Base-by-base conservation (phyloP, 2,888 invertebrate species). In the Drosophila anomalipes region DNA sequence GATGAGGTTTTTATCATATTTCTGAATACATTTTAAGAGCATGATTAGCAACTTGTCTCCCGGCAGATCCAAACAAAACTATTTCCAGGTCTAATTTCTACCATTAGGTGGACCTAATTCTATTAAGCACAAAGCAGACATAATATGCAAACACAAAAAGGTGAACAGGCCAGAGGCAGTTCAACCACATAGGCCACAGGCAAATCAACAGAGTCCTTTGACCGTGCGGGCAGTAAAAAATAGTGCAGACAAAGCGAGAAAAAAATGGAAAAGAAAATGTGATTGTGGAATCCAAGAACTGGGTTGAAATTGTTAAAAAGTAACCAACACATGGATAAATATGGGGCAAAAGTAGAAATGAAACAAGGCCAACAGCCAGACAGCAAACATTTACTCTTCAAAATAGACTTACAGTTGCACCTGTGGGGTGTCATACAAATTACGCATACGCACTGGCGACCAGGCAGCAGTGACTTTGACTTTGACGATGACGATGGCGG, bases 401-500 rank as follows among this genome's bases (percentile, higher is more conserved):
- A 60, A 16, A 44, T 61, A 71, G 68, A 74, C 67, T 19, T 26
- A 4, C 26, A 66, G 56, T 51, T 68, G 51, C 47, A 60, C 49
- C 22, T 39, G 54, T 37, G 66, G 37, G 72, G 49, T 33, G 72
- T 67, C 74, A 86, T 79, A 79, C 77, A 88, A 81, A 90, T 90
- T 84, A 89, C 87, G 86, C 91, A 90, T 90, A 86, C 91, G 90
- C 84, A 75, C 52, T 69, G 85, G 77, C 44, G 47, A 52, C 61
- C 58, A 71, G n/a, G 32, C 70, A 71, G 59, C 74, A 70, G 47
- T 68, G 70, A 70, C 64, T 75, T 74, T 75, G 78, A 85, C 70
- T 68, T 66, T 67, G 70, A 75, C 58, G 37, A 22, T 37, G 59
- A 58, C 26, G 52, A 19, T 35, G 59, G 53, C 32, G 56, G 60